Conservation (phyloP, 2,888 invertebrate genomes). For the Philonicus albiceps region DNA sequence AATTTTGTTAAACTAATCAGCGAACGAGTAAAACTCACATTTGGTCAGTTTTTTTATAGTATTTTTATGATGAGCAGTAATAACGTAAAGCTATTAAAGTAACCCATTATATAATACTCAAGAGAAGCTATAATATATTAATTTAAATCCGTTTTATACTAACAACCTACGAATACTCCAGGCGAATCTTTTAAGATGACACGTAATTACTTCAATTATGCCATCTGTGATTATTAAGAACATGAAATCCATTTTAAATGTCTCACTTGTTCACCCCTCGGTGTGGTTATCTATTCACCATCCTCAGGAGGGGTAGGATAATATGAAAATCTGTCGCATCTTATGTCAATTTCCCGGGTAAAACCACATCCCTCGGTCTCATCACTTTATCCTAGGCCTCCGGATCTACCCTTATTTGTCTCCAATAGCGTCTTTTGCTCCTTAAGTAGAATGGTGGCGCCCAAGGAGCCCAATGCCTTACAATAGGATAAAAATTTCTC, state of each 20-base stretch:
- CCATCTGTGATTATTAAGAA: constrained; percentile 64
- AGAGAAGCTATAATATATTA: not conserved
- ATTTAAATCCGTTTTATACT: not conserved
- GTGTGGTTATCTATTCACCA: constrained; percentile 13
- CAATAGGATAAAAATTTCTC: constrained; percentile 43
- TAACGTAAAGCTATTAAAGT: not conserved
- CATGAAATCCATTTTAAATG: constrained; percentile 51
- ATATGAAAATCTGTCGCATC: constrained; percentile 46
- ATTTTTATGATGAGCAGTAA: not conserved
- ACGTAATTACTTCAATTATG: constrained; percentile 63
- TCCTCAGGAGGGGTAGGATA: constrained; percentile 30
- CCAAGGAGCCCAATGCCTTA: constrained; percentile 40
- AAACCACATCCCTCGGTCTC: constrained; percentile 40
- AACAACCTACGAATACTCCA: not conserved
- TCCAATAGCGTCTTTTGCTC: constrained; percentile 41
- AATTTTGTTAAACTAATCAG: too few relatives aligned
- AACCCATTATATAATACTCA: not conserved
- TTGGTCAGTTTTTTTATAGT: too few relatives aligned
- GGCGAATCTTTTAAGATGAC: constrained; percentile 46
- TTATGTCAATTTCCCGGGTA: constrained; percentile 33
- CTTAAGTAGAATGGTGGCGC: constrained; percentile 38
- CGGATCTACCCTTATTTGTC: constrained; percentile 40
- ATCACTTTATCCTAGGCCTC: constrained; percentile 37
- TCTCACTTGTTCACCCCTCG: constrained; percentile 46
- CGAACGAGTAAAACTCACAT: too few relatives aligned